Evolutionary conservation across 1,140 invertebrate genomes (phyloP), one percentile per base, ranked within the genome.

Genomic region (Drosophila saltans): DNA sequence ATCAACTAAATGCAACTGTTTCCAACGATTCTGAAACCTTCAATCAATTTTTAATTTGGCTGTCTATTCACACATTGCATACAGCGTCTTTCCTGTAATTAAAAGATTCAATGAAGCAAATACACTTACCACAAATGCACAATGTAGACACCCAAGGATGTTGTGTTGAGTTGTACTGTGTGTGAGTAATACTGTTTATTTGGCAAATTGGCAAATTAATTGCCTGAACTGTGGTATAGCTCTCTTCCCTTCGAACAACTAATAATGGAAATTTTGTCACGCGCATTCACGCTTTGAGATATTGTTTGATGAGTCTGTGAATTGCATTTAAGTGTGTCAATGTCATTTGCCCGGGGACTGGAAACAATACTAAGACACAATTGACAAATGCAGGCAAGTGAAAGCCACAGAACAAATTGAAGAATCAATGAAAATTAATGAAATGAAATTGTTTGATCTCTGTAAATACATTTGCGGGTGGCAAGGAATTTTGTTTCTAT

Each of bases 31-130:
- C 8, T 52, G 45, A 26, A 16, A 7, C 8, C 45, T 52, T 52
- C 9, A 52, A 52, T 52, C 45, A 24, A 52, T 52, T 52, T 52
- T 52, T 52, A 52, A 52, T 52, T 52, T 52, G 21, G 21, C 21
- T 52, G 21, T 52, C 45, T 26, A 52, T 52, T 24, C 45, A 26
- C 21, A 52, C 9, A n/a, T 8, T 52, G 21, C 45, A 16, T 16
- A 16, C 16, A 52, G 6, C 45, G 45, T 52, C 45, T 52, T 52
- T 8, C 45, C 8, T 52, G 45, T 52, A 52, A 52, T 52, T 52
- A 21, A 52, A 26, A 24, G 45, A 52, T 52, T 52, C 45, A 52
- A 52, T 52, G 45, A 52, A 52, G 45, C 45, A 52, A 52, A 52
- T 52, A 52, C 7, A 52, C 45, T 24, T 52, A 48, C 45, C 21